Base-by-base conservation (phyloP, 2,797 vertebrate species). In the Lemur catta region DNA sequence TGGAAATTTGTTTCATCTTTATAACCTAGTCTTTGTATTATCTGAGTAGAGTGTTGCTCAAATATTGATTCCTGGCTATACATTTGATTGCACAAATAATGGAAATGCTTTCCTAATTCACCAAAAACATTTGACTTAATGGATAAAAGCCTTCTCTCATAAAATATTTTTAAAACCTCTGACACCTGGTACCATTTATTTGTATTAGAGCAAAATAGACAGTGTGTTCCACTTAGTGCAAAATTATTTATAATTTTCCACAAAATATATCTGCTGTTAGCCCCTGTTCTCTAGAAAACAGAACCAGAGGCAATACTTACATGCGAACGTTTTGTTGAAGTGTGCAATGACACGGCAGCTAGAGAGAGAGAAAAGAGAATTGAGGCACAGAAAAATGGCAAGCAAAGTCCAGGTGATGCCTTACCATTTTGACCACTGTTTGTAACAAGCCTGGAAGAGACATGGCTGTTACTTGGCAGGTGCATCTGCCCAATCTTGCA, bases 21-120 rank as follows among this genome's bases (percentile, higher is more conserved):
- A n/a, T 95, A 41, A 89, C 26, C 20, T 48, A 43, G 20, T 71
- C 8, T 89, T 93, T 92, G 91, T 52, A 50, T 84, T 72, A 79
- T 12, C 28, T 72, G 38, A 92, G 48, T 52, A 87, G n/a, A 59
- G 28, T 46, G 41, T 74, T 94, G 84, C 43, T 94, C 84, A 80
- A 63, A 84, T 91, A 72, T 71, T 89, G 63, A 81, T 69, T 96
- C 41, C 38, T 78, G 30, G 8, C 78, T 92, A 65, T 63, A 59
- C 8, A 43, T 87, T 88, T 78, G 57, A 55, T 63, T 82, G 88
- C 5, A 76, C 30, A 92, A 46, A 71, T 18, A 89, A 55, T 84
- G 33, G 55, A 96, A 95, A 67, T 72, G 3, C 85, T 95, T 84
- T 88, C 35, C 13, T 87, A 89, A 38, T 85, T 95, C 72, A 88